Evolutionary conservation across 2,113 vertebrate genomes (phyloP).

Genomic region (Dendropsophus ebraccatus): DNA sequence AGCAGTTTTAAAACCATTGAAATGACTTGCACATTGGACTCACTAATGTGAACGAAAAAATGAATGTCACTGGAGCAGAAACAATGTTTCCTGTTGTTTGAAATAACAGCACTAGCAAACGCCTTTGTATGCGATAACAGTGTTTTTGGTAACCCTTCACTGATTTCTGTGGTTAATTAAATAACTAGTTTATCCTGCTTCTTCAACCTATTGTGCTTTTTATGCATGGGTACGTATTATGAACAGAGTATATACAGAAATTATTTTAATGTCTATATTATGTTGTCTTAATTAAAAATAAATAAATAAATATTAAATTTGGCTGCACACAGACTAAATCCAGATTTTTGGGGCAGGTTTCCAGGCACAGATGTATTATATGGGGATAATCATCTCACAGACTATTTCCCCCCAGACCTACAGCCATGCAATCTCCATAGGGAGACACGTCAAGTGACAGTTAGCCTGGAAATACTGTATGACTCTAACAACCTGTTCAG

Average conservation of each 20-base stretch:
- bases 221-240: neutral
- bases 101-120: neutral
- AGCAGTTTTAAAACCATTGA: neutral
- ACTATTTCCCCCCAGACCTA: no score
- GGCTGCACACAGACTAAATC: no score
- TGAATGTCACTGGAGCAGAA: slow-evolving; percentile 25
- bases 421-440: no score
- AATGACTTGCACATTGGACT: slow-evolving; percentile 16
- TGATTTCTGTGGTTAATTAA: slow-evolving; percentile 41
- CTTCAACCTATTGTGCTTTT: slow-evolving; percentile 15
- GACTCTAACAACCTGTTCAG: no score
- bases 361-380: no score
- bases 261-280: no score
- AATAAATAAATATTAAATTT: no score
- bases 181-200: slow-evolving; percentile 1
- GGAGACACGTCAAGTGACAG: no score
- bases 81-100: slow-evolving; percentile 38
- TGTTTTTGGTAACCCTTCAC: slow-evolving; percentile 28
- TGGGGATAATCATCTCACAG: no score
- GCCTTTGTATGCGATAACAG: neutral
- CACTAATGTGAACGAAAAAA: slow-evolving; percentile 45
- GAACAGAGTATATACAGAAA: neutral
- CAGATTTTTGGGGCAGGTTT: no score
- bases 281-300: no score
- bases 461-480: no score